Evolutionary conservation across 2,797 vertebrate genomes (phyloP), one percentile per base, ranked within the genome.

Genomic region (Eutrigla gurnardus): DNA sequence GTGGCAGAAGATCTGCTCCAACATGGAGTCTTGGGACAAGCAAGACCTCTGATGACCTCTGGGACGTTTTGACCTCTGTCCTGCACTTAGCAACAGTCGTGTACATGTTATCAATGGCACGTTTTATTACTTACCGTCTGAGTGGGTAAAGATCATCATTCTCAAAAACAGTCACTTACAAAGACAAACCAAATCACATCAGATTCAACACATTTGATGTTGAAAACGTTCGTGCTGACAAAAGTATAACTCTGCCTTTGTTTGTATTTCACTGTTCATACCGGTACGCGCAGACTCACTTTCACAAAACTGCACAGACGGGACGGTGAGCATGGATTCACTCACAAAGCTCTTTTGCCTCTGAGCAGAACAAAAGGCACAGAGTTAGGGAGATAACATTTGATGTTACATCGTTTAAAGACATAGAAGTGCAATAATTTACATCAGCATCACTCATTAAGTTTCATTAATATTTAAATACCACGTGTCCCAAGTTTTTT

Each of bases 301-400:
- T 70, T 67, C 62, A 86, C 86, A 66, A 54, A 82, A 83, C 58
- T 64, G 60, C 76, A 86, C 79, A 74, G 58, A 87, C 4, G 5
- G 25, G 17, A 89, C 69, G 8, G 57, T 40, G 55, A 83, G 72
- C 82, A 86, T 72, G 46, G 73, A 55, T 82, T 70, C 65, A 79
- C 58, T 82, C 74, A 84, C 89, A 73, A 79, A 81, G 49, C 65
- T 70, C 55, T 60, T 80, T 77, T 68, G 61, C 64, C 65, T 77
- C 73, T 70, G 80, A 78, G 78, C 83, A 69, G 64, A 73, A 85
- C 86, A 85, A 81, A 91, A 93, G 87, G 86, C 88, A 83, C 81
- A 88, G 50, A 71, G 72, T 78, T 3, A 77, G 52, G 72, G 70
- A 46, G 62, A 68, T 33, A 75, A 85, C 77, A 47, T 64, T 37